Conservation (phyloP, 2,888 invertebrate genomes). For the Pyrgus malvae region DNA sequence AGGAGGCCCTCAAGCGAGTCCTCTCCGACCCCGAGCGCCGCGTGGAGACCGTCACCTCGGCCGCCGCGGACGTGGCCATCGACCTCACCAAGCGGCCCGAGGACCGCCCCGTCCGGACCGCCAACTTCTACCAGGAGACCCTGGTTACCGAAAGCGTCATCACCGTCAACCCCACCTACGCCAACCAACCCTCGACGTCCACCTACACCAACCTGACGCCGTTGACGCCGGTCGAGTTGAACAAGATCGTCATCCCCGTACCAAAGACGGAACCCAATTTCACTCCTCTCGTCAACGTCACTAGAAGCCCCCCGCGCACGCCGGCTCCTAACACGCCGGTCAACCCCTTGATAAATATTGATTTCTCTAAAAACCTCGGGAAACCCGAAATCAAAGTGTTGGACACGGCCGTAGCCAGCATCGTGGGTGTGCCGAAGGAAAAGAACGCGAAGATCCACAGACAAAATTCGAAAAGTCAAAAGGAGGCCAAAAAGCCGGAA, state of each 20-base stretch:
- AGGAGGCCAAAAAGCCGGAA: slow-evolving; percentile 56
- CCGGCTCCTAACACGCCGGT: slow-evolving; percentile 45
- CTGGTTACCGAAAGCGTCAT: slow-evolving; percentile 64
- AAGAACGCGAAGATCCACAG: slow-evolving; percentile 45
- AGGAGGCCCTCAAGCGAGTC: slow-evolving; percentile 41
- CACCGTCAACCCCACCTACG: slow-evolving; percentile 63
- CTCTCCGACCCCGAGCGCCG: slow-evolving; percentile 51
- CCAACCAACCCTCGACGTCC: slow-evolving; percentile 69
- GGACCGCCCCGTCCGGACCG: slow-evolving; percentile 51
- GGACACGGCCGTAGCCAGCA: slow-evolving; percentile 49
- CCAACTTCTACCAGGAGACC: slow-evolving; percentile 75
- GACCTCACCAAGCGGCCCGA: slow-evolving; percentile 53
- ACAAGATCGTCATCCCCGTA: slow-evolving; percentile 48
- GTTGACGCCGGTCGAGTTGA: slow-evolving; percentile 46
- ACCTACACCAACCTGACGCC: slow-evolving; percentile 45
- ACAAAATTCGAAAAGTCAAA: slow-evolving; percentile 57
- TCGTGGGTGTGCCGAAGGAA: slow-evolving; percentile 46
- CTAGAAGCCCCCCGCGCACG: background rate
- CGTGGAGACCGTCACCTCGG: slow-evolving; percentile 48
- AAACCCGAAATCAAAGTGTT: slow-evolving; percentile 71
- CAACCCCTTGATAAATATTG: slow-evolving; percentile 69
- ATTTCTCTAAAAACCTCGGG: slow-evolving; percentile 62
- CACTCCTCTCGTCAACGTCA: slow-evolving; percentile 8
- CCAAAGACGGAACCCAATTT: slow-evolving; percentile 44
- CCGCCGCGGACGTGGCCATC: slow-evolving; percentile 50